Percentiles rank a stretch among this genome's conserved stretches.
phyloP scores from a whole-genome alignment of 2,113 vertebrate genomes.

The Bothrops jararaca region DNA sequence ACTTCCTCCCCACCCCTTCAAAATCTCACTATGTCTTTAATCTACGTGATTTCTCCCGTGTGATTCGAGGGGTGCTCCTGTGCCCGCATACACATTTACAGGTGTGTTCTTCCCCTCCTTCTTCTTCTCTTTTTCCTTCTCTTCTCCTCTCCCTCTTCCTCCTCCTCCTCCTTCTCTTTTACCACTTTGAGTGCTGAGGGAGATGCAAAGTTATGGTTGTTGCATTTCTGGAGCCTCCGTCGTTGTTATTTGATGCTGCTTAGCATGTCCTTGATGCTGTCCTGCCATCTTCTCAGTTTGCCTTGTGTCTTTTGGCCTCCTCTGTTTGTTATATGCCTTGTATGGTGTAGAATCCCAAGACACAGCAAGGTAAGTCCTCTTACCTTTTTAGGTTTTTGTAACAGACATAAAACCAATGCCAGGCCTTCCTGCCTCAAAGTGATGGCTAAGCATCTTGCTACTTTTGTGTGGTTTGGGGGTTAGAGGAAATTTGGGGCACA shows the following conservation, averaged over 20 bases:
- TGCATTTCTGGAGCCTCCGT: not conserved
- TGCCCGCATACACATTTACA: slow-evolving; percentile 85
- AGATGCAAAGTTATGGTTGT: not conserved
- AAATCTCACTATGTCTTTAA: slow-evolving; percentile 96
- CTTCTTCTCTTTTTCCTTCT: no score
- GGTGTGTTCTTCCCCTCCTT: slow-evolving; percentile 61
- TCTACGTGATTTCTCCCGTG: slow-evolving; percentile 86
- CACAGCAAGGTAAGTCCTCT: no score
- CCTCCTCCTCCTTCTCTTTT: not conserved
- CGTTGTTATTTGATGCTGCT: not conserved
- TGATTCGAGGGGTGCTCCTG: slow-evolving; percentile 85
- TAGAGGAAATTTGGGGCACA: not conserved
- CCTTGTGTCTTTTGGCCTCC: not conserved
- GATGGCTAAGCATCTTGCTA: not conserved
- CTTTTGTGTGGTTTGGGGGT: not conserved
- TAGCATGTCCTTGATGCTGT: not conserved
- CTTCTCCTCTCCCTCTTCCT: accelerated
- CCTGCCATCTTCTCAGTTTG: not conserved
- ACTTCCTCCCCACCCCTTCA: slow-evolving; percentile 89
- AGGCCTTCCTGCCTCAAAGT: not conserved
- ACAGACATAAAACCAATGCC: not conserved
- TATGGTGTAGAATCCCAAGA: no score
- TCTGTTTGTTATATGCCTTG: not conserved
- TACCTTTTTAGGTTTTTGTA: not conserved
- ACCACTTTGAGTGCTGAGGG: not conserved